Base-by-base conservation (phyloP, 2,888 invertebrate genomes). In the Spodoptera picta region DNA sequence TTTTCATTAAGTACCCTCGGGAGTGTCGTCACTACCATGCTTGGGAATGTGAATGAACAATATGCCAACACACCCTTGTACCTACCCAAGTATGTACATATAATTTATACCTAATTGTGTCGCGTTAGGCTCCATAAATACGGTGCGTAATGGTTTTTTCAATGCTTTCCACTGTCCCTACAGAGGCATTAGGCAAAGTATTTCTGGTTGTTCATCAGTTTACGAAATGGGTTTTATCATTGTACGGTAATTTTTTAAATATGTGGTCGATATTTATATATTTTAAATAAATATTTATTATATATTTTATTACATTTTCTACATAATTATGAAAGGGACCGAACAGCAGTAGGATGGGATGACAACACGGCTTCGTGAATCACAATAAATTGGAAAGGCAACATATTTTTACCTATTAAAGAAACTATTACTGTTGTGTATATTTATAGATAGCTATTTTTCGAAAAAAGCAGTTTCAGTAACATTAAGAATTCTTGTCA, bases 141-240 rank as follows among this genome's bases (percentile, higher is more conserved):
- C 49, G 47, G 36, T 31, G 52, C 76, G 55, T 73, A 73, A 73
- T 73, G 73, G 73, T 59, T 73, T 75, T 73, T 73, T 73, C 73
- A 75, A 66, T 73, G 61, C 73, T 61, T 75, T 73, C 75, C 72
- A 75, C 66, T 66, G 58, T 75, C 73, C 72, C 73, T 7, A 71
- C 72, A 55, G 73, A 71, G 61, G 66, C 76, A 75, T 75, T 71
- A 71, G 65, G 56, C 42, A 54, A 71, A 75, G 66, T 75, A 59
- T 71, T 61, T 66, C 48, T 65, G 72, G 53, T 48, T 72, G 72
- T 75, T 71, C 52, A 55, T 71, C 71, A 75, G 59, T 74, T 63
- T 41, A 55, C 24, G 44, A 70, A 56, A 75, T 70, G 48, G 54
- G 10, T 46, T 64, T 50, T 59, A 75, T 69, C 51, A 69, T 62